These are phyloP conservation scores for Oasisia sp. DNA, from an alignment of 2,888 invertebrate genomes.

Conservation along the genomic window DNA sequence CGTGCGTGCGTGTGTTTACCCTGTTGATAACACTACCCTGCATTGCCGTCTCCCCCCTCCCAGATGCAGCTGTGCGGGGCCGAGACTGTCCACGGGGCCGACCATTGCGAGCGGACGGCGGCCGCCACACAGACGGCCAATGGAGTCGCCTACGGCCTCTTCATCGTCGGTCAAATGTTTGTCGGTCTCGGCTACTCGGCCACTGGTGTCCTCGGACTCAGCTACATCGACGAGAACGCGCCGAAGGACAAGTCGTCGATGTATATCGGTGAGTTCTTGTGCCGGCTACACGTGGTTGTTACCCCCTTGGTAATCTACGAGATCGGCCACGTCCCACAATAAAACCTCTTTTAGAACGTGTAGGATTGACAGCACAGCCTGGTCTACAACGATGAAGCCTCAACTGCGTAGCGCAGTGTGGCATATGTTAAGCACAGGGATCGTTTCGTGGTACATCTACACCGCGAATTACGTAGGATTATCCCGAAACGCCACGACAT, in stretches of 20 bases:
- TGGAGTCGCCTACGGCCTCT: constrained; percentile 31
- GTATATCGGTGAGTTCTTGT: constrained; percentile 47
- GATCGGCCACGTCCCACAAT: background rate
- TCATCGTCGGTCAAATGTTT: constrained; percentile 35
- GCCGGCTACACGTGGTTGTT: background rate
- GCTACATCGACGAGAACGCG: constrained; percentile 55
- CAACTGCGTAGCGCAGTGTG: no score
- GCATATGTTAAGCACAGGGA: no score
- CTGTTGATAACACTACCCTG: no score
- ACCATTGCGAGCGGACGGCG: background rate
- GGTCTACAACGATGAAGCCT: no score
- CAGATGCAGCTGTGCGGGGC: background rate
- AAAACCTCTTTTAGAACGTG: background rate
- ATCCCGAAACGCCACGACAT: no score
- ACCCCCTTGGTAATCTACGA: background rate
- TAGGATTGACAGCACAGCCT: no score
- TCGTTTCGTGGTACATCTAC: no score
- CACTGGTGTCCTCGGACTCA: constrained; percentile 51
- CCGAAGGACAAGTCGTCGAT: constrained; percentile 46
- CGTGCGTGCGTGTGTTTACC: no score
- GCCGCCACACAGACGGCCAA: background rate
- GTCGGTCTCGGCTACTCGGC: constrained; percentile 37
- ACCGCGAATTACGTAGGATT: no score
- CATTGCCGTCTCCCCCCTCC: no score
- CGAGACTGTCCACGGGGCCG: background rate